These are phyloP conservation scores for Nycticebus coucang DNA, from an alignment of 2,113 vertebrate species.

Conservation along the genomic window DNA sequence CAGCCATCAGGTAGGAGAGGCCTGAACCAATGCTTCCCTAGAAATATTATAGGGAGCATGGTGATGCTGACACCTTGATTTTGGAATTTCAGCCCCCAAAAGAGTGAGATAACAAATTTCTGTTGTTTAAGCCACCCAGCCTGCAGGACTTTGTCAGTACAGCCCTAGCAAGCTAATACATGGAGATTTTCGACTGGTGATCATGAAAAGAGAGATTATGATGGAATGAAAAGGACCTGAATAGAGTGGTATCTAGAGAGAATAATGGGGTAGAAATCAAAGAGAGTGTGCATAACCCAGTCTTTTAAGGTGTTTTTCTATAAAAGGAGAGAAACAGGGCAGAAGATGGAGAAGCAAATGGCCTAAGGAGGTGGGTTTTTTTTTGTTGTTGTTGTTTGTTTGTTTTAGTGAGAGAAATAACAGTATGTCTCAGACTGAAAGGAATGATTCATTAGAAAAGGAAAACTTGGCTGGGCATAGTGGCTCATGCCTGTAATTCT, in stretches of 20 bases:
- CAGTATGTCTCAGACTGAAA: not conserved
- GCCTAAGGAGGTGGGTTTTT: not conserved
- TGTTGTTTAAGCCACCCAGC: not conserved
- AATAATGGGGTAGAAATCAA: not conserved
- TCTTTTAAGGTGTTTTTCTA: not conserved
- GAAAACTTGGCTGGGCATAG: not conserved
- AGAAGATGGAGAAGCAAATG: not conserved
- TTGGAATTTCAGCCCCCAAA: not conserved
- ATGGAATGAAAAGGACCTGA: not conserved
- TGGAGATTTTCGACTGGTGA: not conserved
- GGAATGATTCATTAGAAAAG: slow-evolving; percentile 4
- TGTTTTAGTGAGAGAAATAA: not conserved
- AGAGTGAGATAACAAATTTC: not conserved
- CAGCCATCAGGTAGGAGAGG: not conserved
- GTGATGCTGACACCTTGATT: not conserved
- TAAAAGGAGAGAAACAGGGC: not conserved
- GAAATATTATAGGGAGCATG: not conserved
- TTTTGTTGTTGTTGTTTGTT: not conserved
- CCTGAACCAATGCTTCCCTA: not conserved
- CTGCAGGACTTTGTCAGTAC: not conserved
- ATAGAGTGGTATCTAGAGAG: not conserved
- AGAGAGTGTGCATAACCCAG: not conserved
- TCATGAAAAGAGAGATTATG: not conserved
- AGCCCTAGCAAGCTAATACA: not conserved
- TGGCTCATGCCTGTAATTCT: no score